A percentile compares a stretch with the other conserved stretches of the same genome.
Conservation (phyloP, 2,113 vertebrate species). For the Scatophagus argus region DNA sequence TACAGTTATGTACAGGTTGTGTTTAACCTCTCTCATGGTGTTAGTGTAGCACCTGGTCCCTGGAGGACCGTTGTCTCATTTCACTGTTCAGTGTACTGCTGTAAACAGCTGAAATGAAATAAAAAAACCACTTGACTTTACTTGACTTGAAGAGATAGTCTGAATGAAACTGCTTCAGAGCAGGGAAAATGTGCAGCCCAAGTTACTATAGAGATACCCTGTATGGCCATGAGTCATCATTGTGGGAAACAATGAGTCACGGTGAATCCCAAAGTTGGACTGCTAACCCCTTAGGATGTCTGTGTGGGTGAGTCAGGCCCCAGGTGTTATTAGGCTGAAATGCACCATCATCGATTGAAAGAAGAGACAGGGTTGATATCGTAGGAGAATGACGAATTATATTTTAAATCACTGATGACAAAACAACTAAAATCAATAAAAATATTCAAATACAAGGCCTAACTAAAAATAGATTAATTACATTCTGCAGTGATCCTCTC, state of each 20-base stretch:
- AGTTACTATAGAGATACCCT: constrained; percentile 3
- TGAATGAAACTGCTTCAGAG: not conserved
- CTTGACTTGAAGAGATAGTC: not conserved
- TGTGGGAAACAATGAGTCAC: constrained; percentile 25
- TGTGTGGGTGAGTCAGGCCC: constrained; percentile 9
- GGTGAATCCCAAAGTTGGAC: constrained; percentile 24
- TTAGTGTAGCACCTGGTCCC: too few species aligned
- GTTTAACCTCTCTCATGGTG: too few species aligned
- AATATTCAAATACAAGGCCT: not conserved
- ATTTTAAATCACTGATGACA: not conserved
- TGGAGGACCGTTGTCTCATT: too few species aligned
- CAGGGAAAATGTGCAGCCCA: not conserved
- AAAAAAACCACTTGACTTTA: too few species aligned
- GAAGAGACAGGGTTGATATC: not conserved
- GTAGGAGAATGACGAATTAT: not conserved
- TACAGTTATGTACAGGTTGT: too few species aligned
- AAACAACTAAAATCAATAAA: not conserved
- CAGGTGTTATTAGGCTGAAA: constrained; percentile 19
- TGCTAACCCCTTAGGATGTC: constrained; percentile 10
- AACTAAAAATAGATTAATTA: not conserved
- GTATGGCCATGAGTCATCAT: constrained; percentile 30
- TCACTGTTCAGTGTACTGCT: too few species aligned
- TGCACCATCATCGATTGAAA: constrained; percentile 5
- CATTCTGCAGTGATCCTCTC: not conserved
- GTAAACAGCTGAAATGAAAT: too few species aligned